Base-by-base conservation (phyloP, 2,888 invertebrate genomes). In the Strigamia maritima region DNA sequence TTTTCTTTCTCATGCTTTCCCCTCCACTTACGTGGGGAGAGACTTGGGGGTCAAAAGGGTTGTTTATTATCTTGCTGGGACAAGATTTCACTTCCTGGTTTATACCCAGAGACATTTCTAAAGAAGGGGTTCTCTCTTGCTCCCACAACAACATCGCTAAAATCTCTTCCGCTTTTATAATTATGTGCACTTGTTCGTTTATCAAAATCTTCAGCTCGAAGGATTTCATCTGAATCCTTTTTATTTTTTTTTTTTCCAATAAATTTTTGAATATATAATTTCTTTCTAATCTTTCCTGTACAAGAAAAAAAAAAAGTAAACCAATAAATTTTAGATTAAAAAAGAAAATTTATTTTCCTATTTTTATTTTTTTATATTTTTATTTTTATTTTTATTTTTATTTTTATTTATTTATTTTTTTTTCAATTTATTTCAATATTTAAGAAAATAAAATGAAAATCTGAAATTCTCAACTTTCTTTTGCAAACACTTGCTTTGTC, bases 11-110 rank as follows among this genome's bases (percentile, higher is more conserved):
- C 70, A 70, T 24, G 70, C 70, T 70, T 28, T 70, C 28, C 70
- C 70, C 70, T 70, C 28, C 28, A 28, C 28, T 28, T 70, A 28
- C 26, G 24, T 70, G 70, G 70, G 70, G 70, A 70, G n/a, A 2
- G 24, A 70, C 54, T 54, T 54, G 54, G 54, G 70, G 70, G 70
- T 70, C 70, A 70, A 70, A 70, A 70, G 70, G 70, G 70, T 70
- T 70, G 70, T 70, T 70, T 70, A 70, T 70, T 28, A 70, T 70
- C 70, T 54, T 19, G 28, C 26, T 1, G 70, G 24, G 14, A 70
- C 26, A 70, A 24, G 70, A 70, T 70, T 70, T 70, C 70, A 70
- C 70, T 70, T 70, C 70, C 70, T 70, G 28, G 70, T 70, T 70
- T 28, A 26, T 28, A 10, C 1, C 70, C 8, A 28, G 12, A 24